phyloP scores from a whole-genome alignment of 2,888 invertebrate genomes.

The Ecdyonurus torrentis region DNA sequence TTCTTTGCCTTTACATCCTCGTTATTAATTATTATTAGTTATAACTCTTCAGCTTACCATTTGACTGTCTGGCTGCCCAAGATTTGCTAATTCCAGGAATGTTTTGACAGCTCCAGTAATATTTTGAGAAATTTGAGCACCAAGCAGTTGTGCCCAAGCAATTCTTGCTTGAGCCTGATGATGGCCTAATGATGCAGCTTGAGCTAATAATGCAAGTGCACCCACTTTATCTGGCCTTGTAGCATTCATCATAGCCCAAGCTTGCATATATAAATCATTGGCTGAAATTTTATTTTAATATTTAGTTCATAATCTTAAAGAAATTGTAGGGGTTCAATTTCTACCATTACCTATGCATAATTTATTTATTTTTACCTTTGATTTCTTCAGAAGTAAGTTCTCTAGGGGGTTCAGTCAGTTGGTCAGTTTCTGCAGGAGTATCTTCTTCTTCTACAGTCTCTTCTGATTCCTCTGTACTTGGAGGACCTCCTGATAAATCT shows the following conservation, averaged over 20 bases:
- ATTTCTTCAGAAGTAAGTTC: constrained; percentile 44
- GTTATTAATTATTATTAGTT: background rate
- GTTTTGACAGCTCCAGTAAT: constrained; percentile 54
- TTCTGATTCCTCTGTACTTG: constrained; percentile 26
- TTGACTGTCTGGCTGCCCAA: constrained; percentile 77
- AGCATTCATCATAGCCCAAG: constrained; percentile 49
- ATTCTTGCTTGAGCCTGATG: constrained; percentile 62
- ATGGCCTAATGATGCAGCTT: constrained; percentile 69
- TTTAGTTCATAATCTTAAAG: background rate
- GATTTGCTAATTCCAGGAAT: constrained; percentile 55
- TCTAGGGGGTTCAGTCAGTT: constrained; percentile 23
- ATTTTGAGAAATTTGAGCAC: constrained; percentile 61
- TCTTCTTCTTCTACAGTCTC: constrained; percentile 32
- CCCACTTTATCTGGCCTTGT: constrained; percentile 51
- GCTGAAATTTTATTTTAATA: constrained; percentile 36
- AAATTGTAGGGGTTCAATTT: background rate
- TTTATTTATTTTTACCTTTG: constrained; percentile 35
- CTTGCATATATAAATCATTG: constrained; percentile 54
- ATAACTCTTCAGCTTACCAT: constrained; percentile 43
- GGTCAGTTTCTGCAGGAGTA: constrained; percentile 32
- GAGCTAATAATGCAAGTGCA: constrained; percentile 57
- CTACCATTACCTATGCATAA: background rate
- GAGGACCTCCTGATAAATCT: constrained; percentile 25
- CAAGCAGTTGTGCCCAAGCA: constrained; percentile 79
- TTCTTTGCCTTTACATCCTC: background rate